Evolutionary conservation across 2,113 vertebrate species (phyloP).

Genomic region (Montifringilla adamsi): DNA sequence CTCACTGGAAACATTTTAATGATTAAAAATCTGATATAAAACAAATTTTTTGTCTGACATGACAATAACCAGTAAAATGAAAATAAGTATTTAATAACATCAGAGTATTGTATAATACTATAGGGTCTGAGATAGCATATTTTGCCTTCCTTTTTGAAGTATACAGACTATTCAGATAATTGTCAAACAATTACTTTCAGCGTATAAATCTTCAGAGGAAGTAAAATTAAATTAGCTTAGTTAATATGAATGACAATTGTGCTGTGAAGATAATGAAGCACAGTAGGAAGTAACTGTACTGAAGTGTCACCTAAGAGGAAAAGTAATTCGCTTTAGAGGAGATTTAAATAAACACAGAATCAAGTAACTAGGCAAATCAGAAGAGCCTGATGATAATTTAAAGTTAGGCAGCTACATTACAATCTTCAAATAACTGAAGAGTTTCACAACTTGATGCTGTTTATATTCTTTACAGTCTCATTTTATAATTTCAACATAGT

Average conservation of each 20-base stretch:
- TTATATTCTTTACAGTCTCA: background rate
- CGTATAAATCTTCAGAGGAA: conserved; percentile 2
- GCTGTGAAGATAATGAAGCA: conserved; percentile 36
- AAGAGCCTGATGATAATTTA: background rate
- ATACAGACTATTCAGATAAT: background rate
- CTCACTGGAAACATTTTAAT: background rate
- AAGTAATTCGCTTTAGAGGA: background rate
- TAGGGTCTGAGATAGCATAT: background rate
- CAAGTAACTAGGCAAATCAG: background rate
- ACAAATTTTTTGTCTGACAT: background rate
- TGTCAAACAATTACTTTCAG: conserved; percentile 30
- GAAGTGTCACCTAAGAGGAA: conserved; percentile 12
- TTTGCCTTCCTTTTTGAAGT: background rate
- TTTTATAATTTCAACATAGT: background rate
- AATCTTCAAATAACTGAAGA: background rate
- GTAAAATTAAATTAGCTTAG: conserved; percentile 32
- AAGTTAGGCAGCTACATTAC: background rate
- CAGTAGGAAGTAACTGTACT: conserved; percentile 13
- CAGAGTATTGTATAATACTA: background rate
- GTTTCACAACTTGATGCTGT: background rate
- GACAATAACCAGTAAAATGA: background rate
- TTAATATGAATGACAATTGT: background rate
- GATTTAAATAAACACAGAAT: conserved; percentile 15
- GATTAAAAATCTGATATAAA: background rate
- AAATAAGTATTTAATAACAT: background rate